Evolutionary conservation across 2,113 vertebrate genomes (phyloP), one percentile per base, ranked within the genome.

Genomic region (Phyllostomus discolor): DNA sequence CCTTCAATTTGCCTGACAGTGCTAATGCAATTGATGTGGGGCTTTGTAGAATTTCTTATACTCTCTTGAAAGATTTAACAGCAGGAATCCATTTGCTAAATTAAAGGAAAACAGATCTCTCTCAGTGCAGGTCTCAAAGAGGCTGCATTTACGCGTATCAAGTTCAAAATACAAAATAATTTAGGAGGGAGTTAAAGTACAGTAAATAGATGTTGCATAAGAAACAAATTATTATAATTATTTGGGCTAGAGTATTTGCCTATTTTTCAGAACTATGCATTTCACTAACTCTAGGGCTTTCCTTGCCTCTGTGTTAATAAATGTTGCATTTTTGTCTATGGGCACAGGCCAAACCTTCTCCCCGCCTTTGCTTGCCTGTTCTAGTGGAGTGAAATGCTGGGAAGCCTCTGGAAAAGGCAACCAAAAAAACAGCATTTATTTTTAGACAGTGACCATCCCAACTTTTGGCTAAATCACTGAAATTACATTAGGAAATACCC

Each of bases 151-250:
- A 46, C 1, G 62, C 7, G 6, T 11, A 69, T 62, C 33, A 54
- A 41, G 28, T 91, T 91, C 9, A 79, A 93, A 76, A 62, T 19
- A 62, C 4, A 96, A 95, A 92, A 94, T 80, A 93, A 80, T 85
- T 91, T 62, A 83, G 17, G 28, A 69, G 89, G 33, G 10, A 70
- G 12, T 1, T 59, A 31, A 75, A 59, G 43, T 75, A 38, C 66
- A 90, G 16, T 50, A 95, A 70, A 70, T 33, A 94, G 24, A 43
- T 84, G 70, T 46, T 76, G 75, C 57, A 3, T 28, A 91, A 91
- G 38, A 14, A 70, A 57, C 33, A 4, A 38, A 64, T 38, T 26
- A 70, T 33, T 62, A 73, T 10, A 33, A 1, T 72, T 78, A 85
- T 12, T 66, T 82, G 11, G 28, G 46, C 66, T 38, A 11, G 31